phyloP scores from a whole-genome alignment of 1,140 invertebrate genomes.

The Nymphalis io region DNA sequence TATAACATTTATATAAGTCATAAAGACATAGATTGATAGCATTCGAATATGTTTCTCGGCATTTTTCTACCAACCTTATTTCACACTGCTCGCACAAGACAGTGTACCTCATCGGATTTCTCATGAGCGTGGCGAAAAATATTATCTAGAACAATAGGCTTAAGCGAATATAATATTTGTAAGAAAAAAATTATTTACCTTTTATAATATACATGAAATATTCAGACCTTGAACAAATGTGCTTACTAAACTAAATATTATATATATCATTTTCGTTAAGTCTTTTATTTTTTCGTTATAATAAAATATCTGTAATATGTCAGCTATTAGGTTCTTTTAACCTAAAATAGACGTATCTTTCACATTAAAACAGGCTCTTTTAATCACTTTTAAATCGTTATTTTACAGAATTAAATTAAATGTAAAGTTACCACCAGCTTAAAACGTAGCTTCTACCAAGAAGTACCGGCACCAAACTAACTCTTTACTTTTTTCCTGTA shows the following conservation, averaged over 20 bases:
- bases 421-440: too few species aligned
- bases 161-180: constrained; percentile 39
- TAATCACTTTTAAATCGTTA: too few species aligned
- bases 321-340: too few species aligned
- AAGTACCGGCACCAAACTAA: too few species aligned
- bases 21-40: constrained; percentile 1
- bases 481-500: too few species aligned
- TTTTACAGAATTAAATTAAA: too few species aligned
- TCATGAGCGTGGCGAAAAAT: constrained; percentile 53
- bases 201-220: constrained; percentile 16
- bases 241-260: constrained; percentile 15
- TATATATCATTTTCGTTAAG: not conserved
- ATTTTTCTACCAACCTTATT: constrained; percentile 64
- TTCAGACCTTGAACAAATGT: not conserved
- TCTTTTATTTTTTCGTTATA: constrained; percentile 2
- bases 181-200: constrained; percentile 22
- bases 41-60: constrained; percentile 19
- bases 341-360: too few species aligned
- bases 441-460: too few species aligned
- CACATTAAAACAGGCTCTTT: too few species aligned
- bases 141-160: constrained; percentile 45
- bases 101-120: constrained; percentile 61
- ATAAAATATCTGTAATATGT: not conserved
- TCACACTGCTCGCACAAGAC: constrained; percentile 67
- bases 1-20: not conserved